phyloP scores from a whole-genome alignment of 2,113 vertebrate species.

The Neogobius melanostomus region DNA sequence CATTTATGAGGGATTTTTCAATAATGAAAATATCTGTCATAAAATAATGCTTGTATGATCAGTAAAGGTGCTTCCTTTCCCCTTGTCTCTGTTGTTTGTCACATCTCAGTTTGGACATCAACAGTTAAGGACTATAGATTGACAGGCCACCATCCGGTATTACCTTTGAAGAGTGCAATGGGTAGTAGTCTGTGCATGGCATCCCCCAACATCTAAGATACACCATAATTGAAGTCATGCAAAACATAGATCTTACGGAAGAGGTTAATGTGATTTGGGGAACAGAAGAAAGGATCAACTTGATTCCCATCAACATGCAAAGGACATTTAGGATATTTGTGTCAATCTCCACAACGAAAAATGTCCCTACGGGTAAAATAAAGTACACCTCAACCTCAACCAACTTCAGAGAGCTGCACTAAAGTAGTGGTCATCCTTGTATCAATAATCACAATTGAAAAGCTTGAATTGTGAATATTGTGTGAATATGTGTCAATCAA shows the following conservation, averaged over 20 bases:
- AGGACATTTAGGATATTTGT: neutral
- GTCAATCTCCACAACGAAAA: too few relatives aligned
- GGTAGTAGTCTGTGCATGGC: conserved; percentile 6
- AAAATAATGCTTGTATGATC: too few relatives aligned
- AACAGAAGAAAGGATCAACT: neutral
- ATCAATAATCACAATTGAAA: too few relatives aligned
- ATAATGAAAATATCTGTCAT: too few relatives aligned
- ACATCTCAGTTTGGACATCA: conserved; percentile 21
- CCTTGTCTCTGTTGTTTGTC: conserved; percentile 43
- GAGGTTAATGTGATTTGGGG: neutral
- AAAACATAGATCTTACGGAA: too few relatives aligned
- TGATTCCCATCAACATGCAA: neutral
- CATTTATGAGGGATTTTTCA: too few relatives aligned
- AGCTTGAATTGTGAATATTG: too few relatives aligned
- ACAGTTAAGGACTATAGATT: conserved; percentile 13
- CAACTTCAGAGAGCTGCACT: too few relatives aligned
- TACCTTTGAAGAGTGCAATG: conserved; percentile 19
- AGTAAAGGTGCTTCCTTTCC: neutral
- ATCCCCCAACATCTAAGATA: neutral
- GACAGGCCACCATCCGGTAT: conserved; percentile 57
- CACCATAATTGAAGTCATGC: neutral
- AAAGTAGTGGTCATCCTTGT: too few relatives aligned
- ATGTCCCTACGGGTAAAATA: too few relatives aligned
- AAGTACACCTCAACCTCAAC: too few relatives aligned
- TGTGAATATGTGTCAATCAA: too few relatives aligned